These are phyloP conservation scores for Phlogophora meticulosa DNA, from an alignment of 2,888 invertebrate species.

Conservation along the genomic window DNA sequence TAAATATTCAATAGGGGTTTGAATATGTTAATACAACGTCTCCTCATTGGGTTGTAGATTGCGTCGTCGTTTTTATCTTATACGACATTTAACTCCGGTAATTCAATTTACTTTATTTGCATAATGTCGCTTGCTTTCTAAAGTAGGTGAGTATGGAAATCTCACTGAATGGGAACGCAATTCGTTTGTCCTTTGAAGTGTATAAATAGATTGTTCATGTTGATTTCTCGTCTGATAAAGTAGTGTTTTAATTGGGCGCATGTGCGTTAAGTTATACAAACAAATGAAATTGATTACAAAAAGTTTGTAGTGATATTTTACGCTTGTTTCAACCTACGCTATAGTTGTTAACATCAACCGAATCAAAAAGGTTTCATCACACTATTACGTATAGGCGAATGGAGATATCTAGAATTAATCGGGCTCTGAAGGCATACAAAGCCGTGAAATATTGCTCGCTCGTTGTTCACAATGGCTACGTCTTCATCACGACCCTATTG, in stretches of 20 bases:
- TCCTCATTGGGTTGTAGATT: slow-evolving; percentile 91
- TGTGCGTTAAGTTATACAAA: slow-evolving; percentile 46
- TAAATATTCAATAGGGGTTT: slow-evolving; percentile 90
- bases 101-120: slow-evolving; percentile 91
- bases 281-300: slow-evolving; percentile 54
- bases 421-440: slow-evolving; percentile 88
- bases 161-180: slow-evolving; percentile 68
- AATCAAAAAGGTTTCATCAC: slow-evolving; percentile 90
- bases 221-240: slow-evolving; percentile 59
- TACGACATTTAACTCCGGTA: slow-evolving; percentile 91
- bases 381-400: slow-evolving; percentile 87
- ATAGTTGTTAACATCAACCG: slow-evolving; percentile 78
- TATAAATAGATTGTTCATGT: slow-evolving; percentile 66
- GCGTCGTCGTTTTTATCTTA: slow-evolving; percentile 91
- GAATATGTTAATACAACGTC: slow-evolving; percentile 89
- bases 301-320: slow-evolving; percentile 68
- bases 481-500: slow-evolving; percentile 91
- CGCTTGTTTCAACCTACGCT: slow-evolving; percentile 76
- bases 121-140: slow-evolving; percentile 87
- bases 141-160: slow-evolving; percentile 90
- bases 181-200: slow-evolving; percentile 69
- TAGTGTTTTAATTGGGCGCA: slow-evolving; percentile 50
- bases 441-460: slow-evolving; percentile 90
- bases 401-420: slow-evolving; percentile 91
- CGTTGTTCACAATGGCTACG: slow-evolving; percentile 90